phyloP scores from a whole-genome alignment of 2,113 vertebrate species.

The Ciconia stormi region DNA sequence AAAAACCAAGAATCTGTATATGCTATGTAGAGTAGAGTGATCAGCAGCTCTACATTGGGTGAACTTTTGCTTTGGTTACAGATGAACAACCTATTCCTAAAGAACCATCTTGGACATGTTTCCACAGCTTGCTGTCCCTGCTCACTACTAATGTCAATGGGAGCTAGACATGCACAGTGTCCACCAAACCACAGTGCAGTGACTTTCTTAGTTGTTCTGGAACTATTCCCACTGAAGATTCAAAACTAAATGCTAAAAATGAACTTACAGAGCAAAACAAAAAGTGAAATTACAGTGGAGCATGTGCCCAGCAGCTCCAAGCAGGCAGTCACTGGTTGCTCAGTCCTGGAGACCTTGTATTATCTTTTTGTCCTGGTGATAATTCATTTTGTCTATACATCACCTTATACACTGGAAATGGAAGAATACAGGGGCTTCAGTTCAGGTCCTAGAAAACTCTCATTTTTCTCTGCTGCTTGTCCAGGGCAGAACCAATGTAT shows the following conservation, averaged over 20 bases:
- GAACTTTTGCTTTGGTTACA: background rate
- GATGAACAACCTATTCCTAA: constrained; percentile 20
- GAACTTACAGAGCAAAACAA: background rate
- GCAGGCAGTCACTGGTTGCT: background rate
- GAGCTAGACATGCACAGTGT: background rate
- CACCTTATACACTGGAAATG: background rate
- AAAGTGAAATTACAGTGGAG: background rate
- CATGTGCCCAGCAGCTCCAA: background rate
- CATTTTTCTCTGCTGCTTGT: background rate
- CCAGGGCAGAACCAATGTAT: background rate
- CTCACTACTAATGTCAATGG: background rate
- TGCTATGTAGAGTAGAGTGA: background rate
- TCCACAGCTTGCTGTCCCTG: constrained; percentile 32
- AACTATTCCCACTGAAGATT: background rate
- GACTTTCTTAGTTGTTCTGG: background rate
- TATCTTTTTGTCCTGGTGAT: background rate
- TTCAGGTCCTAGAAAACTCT: background rate
- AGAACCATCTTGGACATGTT: background rate
- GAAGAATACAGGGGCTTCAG: background rate
- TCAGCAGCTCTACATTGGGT: background rate
- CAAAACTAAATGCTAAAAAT: background rate
- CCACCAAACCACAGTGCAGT: background rate
- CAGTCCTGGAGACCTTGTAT: background rate
- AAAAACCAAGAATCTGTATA: constrained; percentile 10
- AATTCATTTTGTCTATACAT: background rate